Percentiles rank a stretch among this genome's conserved stretches.
phyloP scores from a whole-genome alignment of 2,888 invertebrate species.

The Eupithecia vulgata region DNA sequence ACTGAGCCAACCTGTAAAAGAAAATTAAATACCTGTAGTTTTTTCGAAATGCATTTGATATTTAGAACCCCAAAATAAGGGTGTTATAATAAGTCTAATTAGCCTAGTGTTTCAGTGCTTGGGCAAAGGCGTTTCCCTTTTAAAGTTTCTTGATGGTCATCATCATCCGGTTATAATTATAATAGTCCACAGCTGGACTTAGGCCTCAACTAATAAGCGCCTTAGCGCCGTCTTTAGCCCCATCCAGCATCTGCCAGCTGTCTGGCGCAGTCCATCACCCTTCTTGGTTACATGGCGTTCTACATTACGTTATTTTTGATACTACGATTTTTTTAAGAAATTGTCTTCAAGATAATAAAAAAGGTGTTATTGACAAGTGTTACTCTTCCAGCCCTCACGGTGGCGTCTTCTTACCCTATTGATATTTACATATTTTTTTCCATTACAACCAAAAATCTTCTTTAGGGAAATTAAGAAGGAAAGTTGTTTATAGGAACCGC shows the following conservation, averaged over 20 bases:
- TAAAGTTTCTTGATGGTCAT: background rate
- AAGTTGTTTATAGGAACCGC: too few relatives aligned
- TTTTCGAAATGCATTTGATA: conserved; percentile 22
- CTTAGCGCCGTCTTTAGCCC: background rate
- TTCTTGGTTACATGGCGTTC: background rate
- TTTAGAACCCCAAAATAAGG: background rate
- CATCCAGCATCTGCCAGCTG: background rate
- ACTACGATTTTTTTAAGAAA: background rate
- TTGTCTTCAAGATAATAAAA: background rate
- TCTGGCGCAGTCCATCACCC: background rate
- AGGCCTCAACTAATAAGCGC: background rate
- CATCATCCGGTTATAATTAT: background rate
- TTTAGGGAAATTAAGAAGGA: too few relatives aligned
- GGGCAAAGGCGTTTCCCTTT: background rate
- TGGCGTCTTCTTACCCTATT: too few relatives aligned
- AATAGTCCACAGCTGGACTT: background rate
- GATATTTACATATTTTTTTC: too few relatives aligned
- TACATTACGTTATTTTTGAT: background rate
- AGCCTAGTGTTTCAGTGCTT: background rate
- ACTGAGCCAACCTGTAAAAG: conserved; percentile 59
- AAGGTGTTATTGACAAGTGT: too few relatives aligned
- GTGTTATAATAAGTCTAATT: background rate
- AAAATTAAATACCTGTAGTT: conserved; percentile 58
- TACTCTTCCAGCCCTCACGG: too few relatives aligned
- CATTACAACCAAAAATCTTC: background rate